phyloP scores from a whole-genome alignment of 2,113 vertebrate species.

The Camelus dromedarius region DNA sequence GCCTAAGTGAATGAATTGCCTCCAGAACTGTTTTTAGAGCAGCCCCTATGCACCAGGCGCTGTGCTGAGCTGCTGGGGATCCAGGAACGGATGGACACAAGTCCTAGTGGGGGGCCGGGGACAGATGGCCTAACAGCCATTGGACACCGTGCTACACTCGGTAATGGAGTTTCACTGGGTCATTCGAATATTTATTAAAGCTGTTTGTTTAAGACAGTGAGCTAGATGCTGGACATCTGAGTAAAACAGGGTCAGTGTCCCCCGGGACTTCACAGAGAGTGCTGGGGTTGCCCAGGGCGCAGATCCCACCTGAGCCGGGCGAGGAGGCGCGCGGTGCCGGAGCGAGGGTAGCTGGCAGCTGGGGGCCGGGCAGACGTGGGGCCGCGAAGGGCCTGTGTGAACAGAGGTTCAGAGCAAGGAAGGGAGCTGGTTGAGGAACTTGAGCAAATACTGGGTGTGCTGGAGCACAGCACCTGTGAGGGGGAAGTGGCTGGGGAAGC shows the following conservation, averaged over 20 bases:
- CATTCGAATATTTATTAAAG: slow-evolving; percentile 33
- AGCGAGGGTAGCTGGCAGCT: too few relatives aligned
- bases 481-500: too few relatives aligned
- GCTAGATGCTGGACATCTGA: background rate
- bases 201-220: background rate
- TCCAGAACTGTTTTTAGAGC: background rate
- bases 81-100: background rate
- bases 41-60: background rate
- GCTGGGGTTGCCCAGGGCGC: background rate
- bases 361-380: background rate
- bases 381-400: too few relatives aligned
- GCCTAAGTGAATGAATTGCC: slow-evolving; percentile 19
- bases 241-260: background rate
- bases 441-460: rapidly evolving
- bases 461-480: rapidly evolving
- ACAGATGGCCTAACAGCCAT: background rate
- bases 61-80: background rate
- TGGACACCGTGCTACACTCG: background rate
- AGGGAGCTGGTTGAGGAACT: background rate
- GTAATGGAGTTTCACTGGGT: background rate
- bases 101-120: background rate
- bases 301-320: background rate
- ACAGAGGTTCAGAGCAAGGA: background rate
- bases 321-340: background rate
- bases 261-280: background rate